These are phyloP conservation scores for Drosophila pseudoananassae DNA, from an alignment of 1,140 invertebrate species.

Conservation along the genomic window DNA sequence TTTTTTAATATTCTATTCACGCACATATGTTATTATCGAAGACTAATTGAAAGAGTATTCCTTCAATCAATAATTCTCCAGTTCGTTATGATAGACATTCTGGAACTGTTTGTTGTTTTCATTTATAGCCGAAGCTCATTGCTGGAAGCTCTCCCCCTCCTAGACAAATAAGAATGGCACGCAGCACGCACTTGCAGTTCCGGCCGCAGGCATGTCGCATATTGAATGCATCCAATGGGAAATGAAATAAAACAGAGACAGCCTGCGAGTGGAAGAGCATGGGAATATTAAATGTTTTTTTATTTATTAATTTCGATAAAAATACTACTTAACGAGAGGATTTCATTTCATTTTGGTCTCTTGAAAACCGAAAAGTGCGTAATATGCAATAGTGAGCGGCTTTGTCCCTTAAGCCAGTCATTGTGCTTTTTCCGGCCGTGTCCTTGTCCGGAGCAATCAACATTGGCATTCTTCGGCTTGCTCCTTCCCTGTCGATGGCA, in stretches of 20 bases:
- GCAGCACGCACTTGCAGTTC: constrained; percentile 8
- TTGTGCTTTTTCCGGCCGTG: constrained; percentile 31
- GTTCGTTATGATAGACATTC: constrained; percentile 2
- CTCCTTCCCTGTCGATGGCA: constrained; percentile 10
- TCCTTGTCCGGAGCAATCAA: constrained; percentile 49
- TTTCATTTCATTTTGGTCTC: constrained; percentile 13
- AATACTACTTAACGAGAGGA: constrained; percentile 20
- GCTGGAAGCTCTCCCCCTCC: background rate
- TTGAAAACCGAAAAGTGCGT: constrained; percentile 4
- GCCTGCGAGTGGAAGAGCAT: background rate
- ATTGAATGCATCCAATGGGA: constrained; percentile 27
- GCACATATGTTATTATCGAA: too few relatives aligned
- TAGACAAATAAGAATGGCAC: background rate
- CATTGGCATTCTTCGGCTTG: constrained; percentile 53
- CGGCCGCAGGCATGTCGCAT: constrained; percentile 23
- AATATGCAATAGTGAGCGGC: constrained; percentile 16
- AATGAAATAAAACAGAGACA: constrained; percentile 23
- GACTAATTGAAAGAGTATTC: background rate
- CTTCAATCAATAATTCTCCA: background rate
- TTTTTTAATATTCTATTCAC: too few relatives aligned
- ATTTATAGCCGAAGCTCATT: constrained; percentile 25
- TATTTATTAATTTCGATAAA: constrained; percentile 45
- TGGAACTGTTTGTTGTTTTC: constrained; percentile 30
- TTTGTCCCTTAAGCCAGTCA: constrained; percentile 39
- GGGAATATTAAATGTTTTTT: constrained; percentile 17